phyloP scores from a whole-genome alignment of 2,797 vertebrate genomes.

The Danio albolineatus region DNA sequence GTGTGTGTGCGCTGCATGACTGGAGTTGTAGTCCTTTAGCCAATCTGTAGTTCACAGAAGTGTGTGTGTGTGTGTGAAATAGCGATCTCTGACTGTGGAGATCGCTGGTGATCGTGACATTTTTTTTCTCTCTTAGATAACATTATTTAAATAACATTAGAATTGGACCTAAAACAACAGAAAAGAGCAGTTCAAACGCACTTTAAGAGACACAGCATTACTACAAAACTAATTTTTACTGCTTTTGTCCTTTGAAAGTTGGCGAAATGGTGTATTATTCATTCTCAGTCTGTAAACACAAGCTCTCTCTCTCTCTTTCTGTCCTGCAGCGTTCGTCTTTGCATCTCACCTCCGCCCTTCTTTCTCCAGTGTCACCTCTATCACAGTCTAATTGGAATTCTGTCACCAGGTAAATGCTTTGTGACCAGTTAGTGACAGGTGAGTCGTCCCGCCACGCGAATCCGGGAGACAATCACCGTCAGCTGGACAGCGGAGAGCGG shows the following conservation, averaged over 20 bases:
- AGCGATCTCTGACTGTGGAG: no score
- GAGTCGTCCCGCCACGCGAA: constrained; percentile 84
- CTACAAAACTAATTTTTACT: background rate
- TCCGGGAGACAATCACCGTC: constrained; percentile 88
- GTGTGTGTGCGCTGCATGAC: no score
- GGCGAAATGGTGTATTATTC: background rate
- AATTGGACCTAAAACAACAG: no score
- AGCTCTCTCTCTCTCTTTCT: constrained; percentile 19
- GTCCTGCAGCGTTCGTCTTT: constrained; percentile 53
- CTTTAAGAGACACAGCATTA: background rate
- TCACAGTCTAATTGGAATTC: constrained; percentile 94
- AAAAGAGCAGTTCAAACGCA: no score
- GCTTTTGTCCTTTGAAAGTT: background rate
- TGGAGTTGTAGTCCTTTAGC: no score
- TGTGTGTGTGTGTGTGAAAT: no score
- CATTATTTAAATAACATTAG: no score
- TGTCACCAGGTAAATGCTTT: constrained; percentile 98
- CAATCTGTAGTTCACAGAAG: no score
- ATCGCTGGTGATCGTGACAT: no score
- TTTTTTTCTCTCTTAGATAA: no score
- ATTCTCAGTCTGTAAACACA: constrained; percentile 20
- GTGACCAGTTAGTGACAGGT: constrained; percentile 95
- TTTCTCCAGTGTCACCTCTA: constrained; percentile 82
- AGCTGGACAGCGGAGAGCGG: constrained; percentile 75
- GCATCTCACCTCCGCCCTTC: constrained; percentile 65